Base-by-base conservation (phyloP, 2,888 invertebrate genomes). In the Cephus pygmeus region DNA sequence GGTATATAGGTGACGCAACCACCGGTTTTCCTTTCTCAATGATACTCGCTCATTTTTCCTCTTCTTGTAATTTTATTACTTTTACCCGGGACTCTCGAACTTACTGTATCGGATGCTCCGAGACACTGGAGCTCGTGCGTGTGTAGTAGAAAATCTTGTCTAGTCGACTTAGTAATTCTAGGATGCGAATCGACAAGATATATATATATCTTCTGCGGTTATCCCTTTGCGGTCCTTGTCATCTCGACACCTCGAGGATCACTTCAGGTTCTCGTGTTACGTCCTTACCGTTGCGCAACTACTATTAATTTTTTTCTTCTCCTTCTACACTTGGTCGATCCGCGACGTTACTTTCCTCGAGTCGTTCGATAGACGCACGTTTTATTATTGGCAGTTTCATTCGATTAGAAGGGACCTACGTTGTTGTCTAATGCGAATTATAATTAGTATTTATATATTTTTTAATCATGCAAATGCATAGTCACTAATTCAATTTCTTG, bases 201-300 rank as follows among this genome's bases (percentile, higher is more conserved):
- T 12, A 79, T 79, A 71, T 12, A 71, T 71, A 81, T 82, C 81
- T 82, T 83, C 82, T 85, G 85, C 80, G 84, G 84, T 84, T 78
- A 81, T 82, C 83, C 80, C 35, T 6, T 34, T 71, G 85, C 81
- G 84, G 84, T 83, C 77, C 84, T 82, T 81, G 80, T 71, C 30
- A 34, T 71, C 30, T n/a, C 74, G 35, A 71, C 31, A 74, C 74
- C 35, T 30, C 15, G 34, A 74, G 74, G 74, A 12, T 34, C 31
- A 12, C 75, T 71, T 34, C 36, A 68, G 76, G 81, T 81, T 83
- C 83, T 83, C 84, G 80, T 73, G 76, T 83, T 84, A 83, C 84
- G 34, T 31, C 31, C 33, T 56, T 56, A 56, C 2, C 9, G 56
- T 56, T 56, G 56, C 23, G 76, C 73, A 79, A 78, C 78, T 83